A percentile compares a stretch with the other conserved stretches of the same genome.
Evolutionary conservation across 2,888 invertebrate genomes (phyloP).

Genomic region (Eupelmus urozonus): DNA sequence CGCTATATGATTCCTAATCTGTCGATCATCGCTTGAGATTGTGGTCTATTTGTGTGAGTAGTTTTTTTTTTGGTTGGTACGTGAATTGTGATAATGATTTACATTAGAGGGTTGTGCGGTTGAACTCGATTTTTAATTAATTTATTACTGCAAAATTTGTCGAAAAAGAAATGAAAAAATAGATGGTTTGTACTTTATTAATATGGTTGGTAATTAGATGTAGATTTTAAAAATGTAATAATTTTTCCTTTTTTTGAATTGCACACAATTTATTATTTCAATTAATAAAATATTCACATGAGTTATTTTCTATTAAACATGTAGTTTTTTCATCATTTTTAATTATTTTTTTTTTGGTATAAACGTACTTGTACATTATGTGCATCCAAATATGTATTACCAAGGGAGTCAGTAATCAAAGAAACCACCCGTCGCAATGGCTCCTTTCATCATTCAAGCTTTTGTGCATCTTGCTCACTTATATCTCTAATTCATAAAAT

Average conservation of each 20-base stretch:
- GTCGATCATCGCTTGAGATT: slow-evolving; percentile 25
- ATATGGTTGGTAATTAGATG: too few relatives aligned
- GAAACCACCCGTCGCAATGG: slow-evolving; percentile 68
- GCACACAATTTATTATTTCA: neutral
- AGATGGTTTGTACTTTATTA: too few relatives aligned
- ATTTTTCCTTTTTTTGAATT: too few relatives aligned
- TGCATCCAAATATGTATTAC: neutral
- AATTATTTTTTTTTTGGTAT: slow-evolving; percentile 9
- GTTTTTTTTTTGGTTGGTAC: neutral
- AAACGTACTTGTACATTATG: neutral
- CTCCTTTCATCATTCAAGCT: slow-evolving; percentile 61
- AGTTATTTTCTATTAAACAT: slow-evolving; percentile 7
- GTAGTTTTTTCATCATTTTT: slow-evolving; percentile 2
- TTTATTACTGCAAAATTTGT: too few relatives aligned
- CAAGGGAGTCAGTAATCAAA: slow-evolving; percentile 40
- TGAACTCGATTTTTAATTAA: too few relatives aligned
- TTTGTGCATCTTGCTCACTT: slow-evolving; percentile 9
- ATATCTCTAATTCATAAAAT: too few relatives aligned
- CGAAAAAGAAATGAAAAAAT: too few relatives aligned
- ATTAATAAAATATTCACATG: neutral
- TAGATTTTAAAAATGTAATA: too few relatives aligned
- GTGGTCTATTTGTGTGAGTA: neutral
- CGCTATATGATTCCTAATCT: slow-evolving; percentile 29
- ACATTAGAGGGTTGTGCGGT: too few relatives aligned
- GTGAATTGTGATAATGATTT: too few relatives aligned